Evolutionary conservation across 2,113 vertebrate species (phyloP).

Genomic region (Tylochromis polylepis): DNA sequence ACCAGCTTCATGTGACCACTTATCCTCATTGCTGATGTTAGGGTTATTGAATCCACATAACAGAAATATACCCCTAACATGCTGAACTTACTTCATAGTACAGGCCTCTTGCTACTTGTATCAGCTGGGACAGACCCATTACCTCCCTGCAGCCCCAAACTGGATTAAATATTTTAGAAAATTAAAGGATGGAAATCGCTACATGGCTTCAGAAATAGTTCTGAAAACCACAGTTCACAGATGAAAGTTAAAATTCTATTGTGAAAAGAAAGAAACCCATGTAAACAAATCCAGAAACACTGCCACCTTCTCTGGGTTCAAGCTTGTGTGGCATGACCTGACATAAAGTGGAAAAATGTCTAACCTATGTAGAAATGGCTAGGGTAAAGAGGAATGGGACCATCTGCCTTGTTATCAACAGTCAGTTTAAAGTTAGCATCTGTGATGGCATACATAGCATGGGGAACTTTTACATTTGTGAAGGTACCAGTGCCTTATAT

Average conservation of each 20-base stretch:
- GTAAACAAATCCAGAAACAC: too few species aligned
- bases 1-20: background rate
- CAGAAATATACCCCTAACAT: background rate
- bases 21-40: background rate
- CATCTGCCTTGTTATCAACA: too few species aligned
- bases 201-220: background rate
- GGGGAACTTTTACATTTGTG: background rate
- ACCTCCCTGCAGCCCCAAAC: background rate
- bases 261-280: too few species aligned
- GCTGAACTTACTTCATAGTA: background rate
- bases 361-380: too few species aligned
- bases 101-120: background rate
- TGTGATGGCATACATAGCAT: background rate
- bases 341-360: background rate
- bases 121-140: background rate
- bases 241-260: too few species aligned
- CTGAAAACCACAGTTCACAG: background rate
- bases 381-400: too few species aligned
- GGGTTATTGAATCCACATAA: background rate
- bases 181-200: background rate
- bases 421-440: too few species aligned
- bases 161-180: background rate
- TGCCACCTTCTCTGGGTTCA: background rate
- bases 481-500: background rate
- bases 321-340: background rate